Base-by-base conservation (phyloP, 1,140 invertebrate species). In the Anagrus nilaparvatae region DNA sequence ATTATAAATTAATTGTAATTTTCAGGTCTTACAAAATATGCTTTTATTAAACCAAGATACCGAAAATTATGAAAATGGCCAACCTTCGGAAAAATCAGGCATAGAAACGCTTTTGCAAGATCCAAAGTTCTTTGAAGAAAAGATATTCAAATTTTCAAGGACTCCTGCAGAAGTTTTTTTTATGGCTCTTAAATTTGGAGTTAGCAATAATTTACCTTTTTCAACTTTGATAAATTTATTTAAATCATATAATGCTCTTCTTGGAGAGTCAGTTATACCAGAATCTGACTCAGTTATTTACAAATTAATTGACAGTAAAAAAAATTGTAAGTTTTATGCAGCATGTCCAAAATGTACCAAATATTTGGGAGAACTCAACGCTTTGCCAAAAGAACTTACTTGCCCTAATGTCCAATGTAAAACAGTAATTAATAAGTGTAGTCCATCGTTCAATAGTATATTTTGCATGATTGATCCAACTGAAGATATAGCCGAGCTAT, bases 201-300 rank as follows among this genome's bases (percentile, higher is more conserved):
- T 18, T 28, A 17, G 10, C 32, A 30, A 24, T 24, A 9, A 29
- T 27, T 21, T 13, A 14, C 13, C 18, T 24, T 20, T n/a, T 12
- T 8, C 18, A 5, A 4, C 4, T 3, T 6, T 20, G 4, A 34
- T 20, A 6, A 27, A 39, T 8, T 20, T 38, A 25, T 32, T 39
- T 20, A 36, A 43, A 43, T 7, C 36, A 2, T 17, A 29, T 20
- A 43, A 37, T 43, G 12, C 13, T 20, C 18, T 43, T 13, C 29
- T 36, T 10, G 17, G 8, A 13, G 18, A 9, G n/a, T 13, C 41
- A 17, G 20, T 43, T 16, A 7, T 43, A 21, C 41, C 41, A 20
- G 23, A 36, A 16, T 19, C 34, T 9, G 5, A 12, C 13, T 43
- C 35, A 13, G 14, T 28, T 17, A 23, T 38, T 21, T 23, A 38